phyloP scores from a whole-genome alignment of 2,888 invertebrate genomes.

The Coecobrya sp. region DNA sequence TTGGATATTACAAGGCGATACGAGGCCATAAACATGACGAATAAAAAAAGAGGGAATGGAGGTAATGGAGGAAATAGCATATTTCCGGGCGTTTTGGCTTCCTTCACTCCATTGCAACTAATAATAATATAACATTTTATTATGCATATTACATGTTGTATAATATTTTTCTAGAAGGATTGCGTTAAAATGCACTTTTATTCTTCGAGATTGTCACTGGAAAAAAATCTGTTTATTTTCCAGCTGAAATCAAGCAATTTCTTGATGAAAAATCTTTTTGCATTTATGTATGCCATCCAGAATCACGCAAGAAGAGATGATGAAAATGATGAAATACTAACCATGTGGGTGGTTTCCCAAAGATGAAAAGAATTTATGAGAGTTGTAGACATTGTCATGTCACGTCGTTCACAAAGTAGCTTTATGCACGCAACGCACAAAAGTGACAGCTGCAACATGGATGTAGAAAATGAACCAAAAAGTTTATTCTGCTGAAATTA shows the following conservation, averaged over 20 bases:
- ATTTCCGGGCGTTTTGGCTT: conserved; percentile 55
- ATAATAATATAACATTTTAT: not conserved
- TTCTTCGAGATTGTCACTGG: not conserved
- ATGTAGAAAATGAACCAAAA: not conserved
- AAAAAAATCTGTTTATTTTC: not conserved
- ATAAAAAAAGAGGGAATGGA: conserved; percentile 17
- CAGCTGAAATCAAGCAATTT: not conserved
- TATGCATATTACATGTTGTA: not conserved
- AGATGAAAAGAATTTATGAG: not conserved
- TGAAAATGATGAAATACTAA: conserved; percentile 6
- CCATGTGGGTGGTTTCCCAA: conserved; percentile 36
- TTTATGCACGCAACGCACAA: conserved; percentile 14
- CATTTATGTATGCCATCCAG: not conserved
- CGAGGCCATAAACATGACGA: conserved; percentile 28
- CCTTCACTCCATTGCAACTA: conserved; percentile 7
- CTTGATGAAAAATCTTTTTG: not conserved
- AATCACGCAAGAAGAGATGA: conserved; percentile 7
- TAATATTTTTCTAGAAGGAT: not conserved
- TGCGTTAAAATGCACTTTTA: not conserved
- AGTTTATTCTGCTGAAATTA: not conserved
- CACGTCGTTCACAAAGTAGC: not conserved
- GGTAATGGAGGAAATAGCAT: conserved; percentile 49
- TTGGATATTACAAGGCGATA: conserved; percentile 1
- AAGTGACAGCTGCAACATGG: not conserved
- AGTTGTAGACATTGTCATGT: not conserved